Base-by-base conservation (phyloP, 2,888 invertebrate species). In the Hipparchia semele region DNA sequence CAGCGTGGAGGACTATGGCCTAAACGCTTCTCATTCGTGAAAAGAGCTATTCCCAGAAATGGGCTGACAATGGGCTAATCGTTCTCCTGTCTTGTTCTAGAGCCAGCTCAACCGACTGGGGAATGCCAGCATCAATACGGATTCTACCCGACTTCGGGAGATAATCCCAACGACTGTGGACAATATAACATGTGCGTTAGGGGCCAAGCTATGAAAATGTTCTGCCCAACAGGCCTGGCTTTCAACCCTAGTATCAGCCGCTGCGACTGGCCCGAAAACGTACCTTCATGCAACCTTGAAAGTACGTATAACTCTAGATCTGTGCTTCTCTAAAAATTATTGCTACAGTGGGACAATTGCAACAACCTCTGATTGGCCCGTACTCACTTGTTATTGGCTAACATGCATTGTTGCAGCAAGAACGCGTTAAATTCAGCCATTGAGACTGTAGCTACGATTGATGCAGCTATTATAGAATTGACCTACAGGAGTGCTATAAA, bases 191-290 rank as follows among this genome's bases (percentile, higher is more conserved):
- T 97, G 84, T 98, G 98, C 81, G 96, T 96, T 0, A 95, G 95
- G 7, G 98, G 98, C 6, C 89, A 92, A 0, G 82, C 88, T 39
- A 73, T 83, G n/a, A 86, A 88, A 46, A 96, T 97, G 84, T 94
- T 95, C 78, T 98, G 98, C 96, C 45, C 98, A 0, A 95, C 96
- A 81, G 97, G 97, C 39, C 92, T 98, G 73, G 97, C 97, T 9
- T 97, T 96, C 90, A 96, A 96, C 85, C 91, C 95, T 23, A 94
- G 93, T 2, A 94, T 90, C 7, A 96, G 96, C 77, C 95, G 95
- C 59, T 98, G 98, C 82, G 97, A 98, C 81, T 98, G 97, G 97
- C 97, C 98, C 2, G 97, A 97, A 84, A 94, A 95, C 81, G 97
- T 97, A 0, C 84, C 95, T 1, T 94, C 95, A 65, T 97, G 97